Conservation (phyloP, 2,113 vertebrate genomes). For the Edolisoma coerulescens region DNA sequence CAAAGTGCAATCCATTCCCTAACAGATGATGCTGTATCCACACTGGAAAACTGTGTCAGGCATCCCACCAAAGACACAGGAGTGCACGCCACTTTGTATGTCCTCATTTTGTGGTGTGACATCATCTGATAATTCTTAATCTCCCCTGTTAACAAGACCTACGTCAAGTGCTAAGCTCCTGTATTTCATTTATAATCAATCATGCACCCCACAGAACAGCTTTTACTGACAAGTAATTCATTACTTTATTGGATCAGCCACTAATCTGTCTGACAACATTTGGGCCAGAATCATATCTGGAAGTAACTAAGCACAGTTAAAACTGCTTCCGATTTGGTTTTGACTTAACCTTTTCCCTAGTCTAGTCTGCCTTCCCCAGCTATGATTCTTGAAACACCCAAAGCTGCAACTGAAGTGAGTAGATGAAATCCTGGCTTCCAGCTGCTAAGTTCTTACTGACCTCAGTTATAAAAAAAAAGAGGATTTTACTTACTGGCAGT, state of each 20-base stretch:
- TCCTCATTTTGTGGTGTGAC: background rate
- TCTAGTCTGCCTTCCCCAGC: background rate
- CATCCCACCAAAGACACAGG: background rate
- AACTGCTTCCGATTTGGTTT: background rate
- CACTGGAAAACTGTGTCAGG: background rate
- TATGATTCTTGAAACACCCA: background rate
- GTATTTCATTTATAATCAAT: background rate
- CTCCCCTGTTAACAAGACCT: background rate
- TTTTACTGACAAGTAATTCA: background rate
- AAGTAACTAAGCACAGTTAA: background rate
- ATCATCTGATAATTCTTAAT: background rate
- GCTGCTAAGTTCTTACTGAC: constrained; percentile 6
- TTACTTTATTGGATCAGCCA: background rate
- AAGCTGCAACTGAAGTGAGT: background rate
- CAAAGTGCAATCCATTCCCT: background rate
- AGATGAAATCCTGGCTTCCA: constrained; percentile 10
- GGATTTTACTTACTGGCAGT: background rate
- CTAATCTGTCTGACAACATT: background rate
- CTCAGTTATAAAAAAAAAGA: background rate
- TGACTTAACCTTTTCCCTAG: background rate
- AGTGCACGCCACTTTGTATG: background rate
- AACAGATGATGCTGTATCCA: background rate
- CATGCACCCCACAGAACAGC: background rate
- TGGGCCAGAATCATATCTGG: background rate
- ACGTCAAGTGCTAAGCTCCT: background rate